Conservation (phyloP, 2,797 vertebrate species). For the Bovichtus diacanthus region DNA sequence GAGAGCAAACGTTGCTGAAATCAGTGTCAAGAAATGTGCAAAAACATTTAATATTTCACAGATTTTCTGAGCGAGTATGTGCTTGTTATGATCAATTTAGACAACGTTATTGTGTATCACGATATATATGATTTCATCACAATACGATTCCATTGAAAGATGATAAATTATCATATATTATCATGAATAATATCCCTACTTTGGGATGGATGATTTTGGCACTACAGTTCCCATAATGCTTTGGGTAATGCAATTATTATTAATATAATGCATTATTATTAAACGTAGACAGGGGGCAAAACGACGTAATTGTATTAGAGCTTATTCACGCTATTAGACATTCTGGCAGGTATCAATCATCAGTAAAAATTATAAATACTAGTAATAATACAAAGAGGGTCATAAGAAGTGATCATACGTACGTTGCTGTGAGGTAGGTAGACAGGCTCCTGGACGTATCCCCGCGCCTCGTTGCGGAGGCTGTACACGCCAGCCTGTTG, state of each 20-base stretch:
- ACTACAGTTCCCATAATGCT: not conserved
- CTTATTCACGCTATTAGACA: not conserved
- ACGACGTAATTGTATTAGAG: not conserved
- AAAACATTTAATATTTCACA: too few species aligned
- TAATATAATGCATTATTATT: not conserved
- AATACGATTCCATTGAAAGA: too few species aligned
- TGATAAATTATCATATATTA: too few species aligned
- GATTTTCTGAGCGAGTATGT: too few species aligned
- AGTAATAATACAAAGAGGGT: not conserved
- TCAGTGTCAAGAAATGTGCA: not conserved
- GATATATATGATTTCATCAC: too few species aligned
- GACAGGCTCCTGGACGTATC: conserved; percentile 81
- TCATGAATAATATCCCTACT: too few species aligned
- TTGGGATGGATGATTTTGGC: not conserved
- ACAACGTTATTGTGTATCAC: too few species aligned
- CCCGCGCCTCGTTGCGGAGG: conserved; percentile 77
- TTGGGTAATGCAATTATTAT: not conserved
- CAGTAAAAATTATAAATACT: not conserved
- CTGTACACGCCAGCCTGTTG: conserved; percentile 83
- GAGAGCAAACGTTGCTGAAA: not conserved
- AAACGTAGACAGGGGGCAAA: not conserved
- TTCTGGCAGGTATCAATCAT: not conserved
- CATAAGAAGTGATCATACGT: conserved; percentile 43
- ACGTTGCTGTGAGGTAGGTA: conserved; percentile 89
- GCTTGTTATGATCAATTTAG: too few species aligned